Conservation (phyloP, 2,888 invertebrate species). For the Oxycera nigricornis region DNA sequence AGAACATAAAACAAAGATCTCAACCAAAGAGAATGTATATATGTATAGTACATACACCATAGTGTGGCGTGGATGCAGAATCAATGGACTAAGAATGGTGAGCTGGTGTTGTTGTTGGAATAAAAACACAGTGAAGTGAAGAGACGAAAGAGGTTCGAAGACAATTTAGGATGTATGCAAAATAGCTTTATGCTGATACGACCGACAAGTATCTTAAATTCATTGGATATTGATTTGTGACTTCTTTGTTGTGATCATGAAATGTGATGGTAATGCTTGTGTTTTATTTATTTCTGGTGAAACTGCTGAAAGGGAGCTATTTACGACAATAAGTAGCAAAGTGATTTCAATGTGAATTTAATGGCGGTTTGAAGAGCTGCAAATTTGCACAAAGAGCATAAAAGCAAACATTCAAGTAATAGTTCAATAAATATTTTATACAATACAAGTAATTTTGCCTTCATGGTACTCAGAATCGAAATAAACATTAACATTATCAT, state of each 20-base stretch:
- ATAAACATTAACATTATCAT: no score
- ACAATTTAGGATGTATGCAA: conserved; percentile 52
- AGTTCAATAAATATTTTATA: no score
- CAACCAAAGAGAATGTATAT: neutral
- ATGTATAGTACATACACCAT: neutral
- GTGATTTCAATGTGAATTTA: no score
- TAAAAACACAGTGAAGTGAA: neutral
- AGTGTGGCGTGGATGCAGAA: no score
- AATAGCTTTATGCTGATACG: conserved; percentile 50
- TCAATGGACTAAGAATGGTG: no score
- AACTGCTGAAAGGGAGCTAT: neutral
- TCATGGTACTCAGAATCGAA: no score
- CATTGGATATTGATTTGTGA: conserved; percentile 33
- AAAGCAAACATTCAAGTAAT: no score
- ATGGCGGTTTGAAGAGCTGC: no score
- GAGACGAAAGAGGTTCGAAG: neutral
- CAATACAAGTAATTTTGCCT: no score
- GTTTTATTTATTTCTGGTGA: neutral
- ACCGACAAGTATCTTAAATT: conserved; percentile 43
- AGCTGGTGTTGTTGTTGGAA: neutral
- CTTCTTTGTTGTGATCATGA: conserved; percentile 23
- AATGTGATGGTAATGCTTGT: conserved; percentile 17
- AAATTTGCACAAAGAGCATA: no score
- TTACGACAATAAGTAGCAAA: neutral
- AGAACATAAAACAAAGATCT: conserved; percentile 7